Evolutionary conservation across 2,113 vertebrate species (phyloP), one percentile per base, ranked within the genome.

Genomic region (Seriola aureovittata): DNA sequence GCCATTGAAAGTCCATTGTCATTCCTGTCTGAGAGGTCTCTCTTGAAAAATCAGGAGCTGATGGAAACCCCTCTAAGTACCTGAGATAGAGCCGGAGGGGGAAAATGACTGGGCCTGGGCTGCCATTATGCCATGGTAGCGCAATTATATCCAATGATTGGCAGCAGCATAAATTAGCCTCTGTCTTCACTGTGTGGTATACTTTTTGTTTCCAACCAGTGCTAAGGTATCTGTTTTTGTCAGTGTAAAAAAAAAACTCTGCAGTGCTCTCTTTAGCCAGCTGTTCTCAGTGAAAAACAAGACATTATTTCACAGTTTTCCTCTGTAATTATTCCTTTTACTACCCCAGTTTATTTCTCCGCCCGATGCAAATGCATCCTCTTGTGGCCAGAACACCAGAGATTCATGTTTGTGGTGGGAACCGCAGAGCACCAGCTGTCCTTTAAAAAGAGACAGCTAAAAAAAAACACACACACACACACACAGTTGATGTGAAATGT

Each of bases 31-130:
- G 92, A 92, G 92, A 93, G 92, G 88, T 91, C 89, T 91, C 92
- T 90, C 90, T 92, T 88, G 88, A 93, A 92, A 89, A 91, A 93
- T 90, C 91, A 89, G 85, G 88, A 87, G 88, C 91, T 87, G 85
- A 93, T 90, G 88, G 82, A 90, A 92, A 85, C 82, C 85, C 63
- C 78, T 86, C 63, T 59, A 87, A 90, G 89, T 87, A 89, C 87
- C 87, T 91, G 88, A 85, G 84, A 85, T 84, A 57, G 84, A 87
- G 89, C 89, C 82, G 44, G 87, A 90, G 90, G 90, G 91, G 82
- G 80, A 0, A 46, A 78, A 82, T 66, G 84, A 79, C 83, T 79
- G 71, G 79, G 79, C 75, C 84, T 21, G 40, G n/a, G 78, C 87
- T 69, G 89, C 80, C 84, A 85, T 91, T 91, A 85, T 67, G 75